Evolutionary conservation across 1,140 invertebrate species (phyloP).

Genomic region (Prorops nasuta): DNA sequence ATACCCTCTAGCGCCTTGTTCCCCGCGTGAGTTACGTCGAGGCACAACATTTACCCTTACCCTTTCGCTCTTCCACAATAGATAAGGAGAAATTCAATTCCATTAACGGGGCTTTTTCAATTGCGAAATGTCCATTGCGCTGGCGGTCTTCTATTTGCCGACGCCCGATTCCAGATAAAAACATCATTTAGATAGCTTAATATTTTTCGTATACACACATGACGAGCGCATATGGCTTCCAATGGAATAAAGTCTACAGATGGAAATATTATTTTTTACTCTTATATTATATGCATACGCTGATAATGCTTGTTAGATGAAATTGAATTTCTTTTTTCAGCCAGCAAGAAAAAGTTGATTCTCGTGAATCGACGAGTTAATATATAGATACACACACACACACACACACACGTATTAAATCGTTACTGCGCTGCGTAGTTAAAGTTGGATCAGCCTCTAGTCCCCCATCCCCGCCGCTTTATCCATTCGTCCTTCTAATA

Average conservation of each 20-base stretch:
- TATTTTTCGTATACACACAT: no score
- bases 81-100: constrained; percentile 10
- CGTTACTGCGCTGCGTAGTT: no score
- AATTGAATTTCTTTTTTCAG: background rate
- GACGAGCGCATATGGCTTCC: no score
- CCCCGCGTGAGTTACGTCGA: constrained; percentile 8
- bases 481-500: constrained; percentile 30
- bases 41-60: constrained; percentile 5
- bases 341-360: background rate
- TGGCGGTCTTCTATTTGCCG: constrained; percentile 1
- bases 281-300: no score
- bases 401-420: no score
- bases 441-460: constrained; percentile 52
- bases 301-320: no score
- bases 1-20: constrained; percentile 18
- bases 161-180: background rate
- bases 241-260: no score
- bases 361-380: no score
- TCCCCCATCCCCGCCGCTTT: constrained; percentile 32
- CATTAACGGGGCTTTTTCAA: constrained; percentile 6
- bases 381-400: no score
- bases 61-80: constrained; percentile 4
- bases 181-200: no score
- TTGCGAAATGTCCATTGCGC: no score
- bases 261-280: no score